Conservation (phyloP, 1,140 invertebrate species). For the Zaprionus vittiger region DNA sequence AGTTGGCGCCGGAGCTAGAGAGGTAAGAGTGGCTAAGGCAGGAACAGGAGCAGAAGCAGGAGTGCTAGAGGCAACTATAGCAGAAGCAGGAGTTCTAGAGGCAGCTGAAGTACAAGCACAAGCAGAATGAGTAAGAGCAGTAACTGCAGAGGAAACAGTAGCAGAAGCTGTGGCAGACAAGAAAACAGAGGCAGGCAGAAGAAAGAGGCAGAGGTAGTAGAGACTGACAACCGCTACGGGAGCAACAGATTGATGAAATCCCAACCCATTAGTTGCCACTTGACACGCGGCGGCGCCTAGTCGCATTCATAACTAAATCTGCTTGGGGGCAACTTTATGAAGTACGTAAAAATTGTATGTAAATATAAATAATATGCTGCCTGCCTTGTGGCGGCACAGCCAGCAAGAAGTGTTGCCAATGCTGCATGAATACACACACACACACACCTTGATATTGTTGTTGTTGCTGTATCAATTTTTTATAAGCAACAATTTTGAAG, state of each 20-base stretch:
- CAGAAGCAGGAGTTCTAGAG: too few relatives aligned
- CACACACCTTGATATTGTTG: conserved; percentile 18
- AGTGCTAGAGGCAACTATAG: neutral
- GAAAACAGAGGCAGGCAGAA: too few relatives aligned
- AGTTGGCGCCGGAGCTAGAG: too few relatives aligned
- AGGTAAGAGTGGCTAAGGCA: neutral
- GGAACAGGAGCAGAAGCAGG: neutral
- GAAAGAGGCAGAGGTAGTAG: neutral
- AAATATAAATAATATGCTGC: conserved; percentile 77
- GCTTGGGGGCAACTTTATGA: conserved; percentile 34
- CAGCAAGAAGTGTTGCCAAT: conserved; percentile 8
- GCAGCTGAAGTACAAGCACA: too few relatives aligned
- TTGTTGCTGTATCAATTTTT: conserved; percentile 72
- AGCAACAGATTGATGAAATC: conserved; percentile 58
- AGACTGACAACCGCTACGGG: neutral
- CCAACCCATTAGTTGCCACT: conserved; percentile 33
- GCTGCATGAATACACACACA: neutral
- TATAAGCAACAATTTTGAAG: conserved; percentile 76
- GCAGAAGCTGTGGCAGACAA: too few relatives aligned
- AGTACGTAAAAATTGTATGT: conserved; percentile 52
- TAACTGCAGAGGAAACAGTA: too few relatives aligned
- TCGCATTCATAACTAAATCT: conserved; percentile 30
- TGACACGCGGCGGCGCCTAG: conserved; percentile 39
- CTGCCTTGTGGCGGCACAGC: conserved; percentile 39
- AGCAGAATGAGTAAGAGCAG: too few relatives aligned